Percentiles rank a stretch among this genome's conserved stretches.
Conservation (phyloP, 2,113 vertebrate species). For the Sprattus sprattus region DNA sequence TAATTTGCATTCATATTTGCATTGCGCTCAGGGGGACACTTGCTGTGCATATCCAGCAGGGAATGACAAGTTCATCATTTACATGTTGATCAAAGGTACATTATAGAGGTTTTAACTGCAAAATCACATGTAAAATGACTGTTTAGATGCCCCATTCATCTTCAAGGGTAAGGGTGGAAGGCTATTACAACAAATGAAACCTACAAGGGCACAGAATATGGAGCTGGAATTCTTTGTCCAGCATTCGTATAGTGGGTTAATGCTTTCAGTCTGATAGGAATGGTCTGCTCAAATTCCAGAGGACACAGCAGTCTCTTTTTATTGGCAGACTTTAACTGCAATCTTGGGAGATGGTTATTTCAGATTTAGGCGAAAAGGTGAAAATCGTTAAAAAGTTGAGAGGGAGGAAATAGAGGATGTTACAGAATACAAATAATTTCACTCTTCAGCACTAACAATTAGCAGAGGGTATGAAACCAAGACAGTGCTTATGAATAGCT, state of each 20-base stretch:
- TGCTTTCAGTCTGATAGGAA: not conserved
- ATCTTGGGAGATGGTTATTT: not conserved
- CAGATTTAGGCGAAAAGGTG: not conserved
- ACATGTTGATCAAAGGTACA: not conserved
- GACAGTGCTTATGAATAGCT: not conserved
- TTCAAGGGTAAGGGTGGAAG: not conserved
- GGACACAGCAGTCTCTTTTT: not conserved
- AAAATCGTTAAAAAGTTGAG: not conserved
- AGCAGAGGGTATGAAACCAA: not conserved
- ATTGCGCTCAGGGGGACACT: not conserved
- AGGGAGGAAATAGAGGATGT: not conserved
- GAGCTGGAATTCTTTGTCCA: not conserved
- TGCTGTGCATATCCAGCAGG: not conserved
- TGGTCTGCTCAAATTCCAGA: not conserved
- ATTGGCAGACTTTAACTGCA: not conserved
- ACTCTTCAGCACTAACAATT: not conserved
- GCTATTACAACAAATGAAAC: not conserved
- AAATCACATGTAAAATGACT: not conserved
- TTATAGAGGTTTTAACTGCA: not conserved
- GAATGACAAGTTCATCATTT: not conserved
- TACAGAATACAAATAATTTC: not conserved
- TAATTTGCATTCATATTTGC: constrained; percentile 17
- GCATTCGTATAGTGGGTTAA: not conserved
- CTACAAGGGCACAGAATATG: not conserved
- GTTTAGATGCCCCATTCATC: not conserved